Evolutionary conservation across 1,140 invertebrate species (phyloP).

Genomic region (Drosophila takahashii): DNA sequence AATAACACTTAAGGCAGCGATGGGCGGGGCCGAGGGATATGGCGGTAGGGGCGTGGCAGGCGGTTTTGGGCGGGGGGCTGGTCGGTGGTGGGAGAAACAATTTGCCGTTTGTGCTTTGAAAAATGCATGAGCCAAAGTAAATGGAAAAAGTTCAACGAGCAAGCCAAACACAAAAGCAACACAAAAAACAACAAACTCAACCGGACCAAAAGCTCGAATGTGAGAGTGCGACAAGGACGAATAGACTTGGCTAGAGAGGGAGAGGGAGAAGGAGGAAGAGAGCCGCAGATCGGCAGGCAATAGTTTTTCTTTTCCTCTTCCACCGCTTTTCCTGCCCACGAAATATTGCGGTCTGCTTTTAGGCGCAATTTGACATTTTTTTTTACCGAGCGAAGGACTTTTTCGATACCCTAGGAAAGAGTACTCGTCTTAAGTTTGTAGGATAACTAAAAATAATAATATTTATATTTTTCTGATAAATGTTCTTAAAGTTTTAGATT

Average conservation of each 20-base stretch:
- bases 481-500: too few species aligned
- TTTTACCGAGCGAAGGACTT: constrained; percentile 41
- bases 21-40: constrained; percentile 27
- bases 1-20: constrained; percentile 77
- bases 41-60: constrained; percentile 9
- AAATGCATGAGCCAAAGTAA: constrained; percentile 82
- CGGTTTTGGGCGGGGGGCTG: neutral
- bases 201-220: neutral
- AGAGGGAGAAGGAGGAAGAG: constrained; percentile 1
- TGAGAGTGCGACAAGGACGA: neutral
- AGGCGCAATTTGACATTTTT: constrained; percentile 80
- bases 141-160: constrained; percentile 79
- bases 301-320: constrained; percentile 39
- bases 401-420: constrained; percentile 2
- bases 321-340: constrained; percentile 27
- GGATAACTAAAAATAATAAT: too few species aligned
- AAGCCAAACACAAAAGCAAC: constrained; percentile 68
- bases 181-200: constrained; percentile 22
- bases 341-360: constrained; percentile 80
- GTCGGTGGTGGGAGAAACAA: constrained; percentile 61
- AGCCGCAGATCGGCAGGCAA: constrained; percentile 36
- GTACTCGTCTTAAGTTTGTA: neutral
- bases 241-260: neutral
- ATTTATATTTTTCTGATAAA: too few species aligned
- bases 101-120: constrained; percentile 82